phyloP scores from a whole-genome alignment of 2,888 invertebrate genomes.

The Nesidiocoris tenuis region DNA sequence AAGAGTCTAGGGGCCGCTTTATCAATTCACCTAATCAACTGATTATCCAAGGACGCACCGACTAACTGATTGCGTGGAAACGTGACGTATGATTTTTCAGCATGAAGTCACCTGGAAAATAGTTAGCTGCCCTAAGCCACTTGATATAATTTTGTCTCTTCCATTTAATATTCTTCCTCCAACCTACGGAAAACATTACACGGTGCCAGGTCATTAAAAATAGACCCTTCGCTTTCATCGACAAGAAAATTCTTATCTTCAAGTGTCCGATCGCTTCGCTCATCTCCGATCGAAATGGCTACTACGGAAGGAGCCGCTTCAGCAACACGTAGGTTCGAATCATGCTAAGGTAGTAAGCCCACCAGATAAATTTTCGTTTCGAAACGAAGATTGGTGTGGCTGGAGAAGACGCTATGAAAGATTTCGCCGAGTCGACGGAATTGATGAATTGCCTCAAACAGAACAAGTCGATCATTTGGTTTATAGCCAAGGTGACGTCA shows the following conservation, averaged over 20 bases:
- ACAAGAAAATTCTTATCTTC: background rate
- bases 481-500: background rate
- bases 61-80: too few relatives aligned
- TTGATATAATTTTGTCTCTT: too few relatives aligned
- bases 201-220: background rate
- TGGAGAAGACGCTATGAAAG: background rate
- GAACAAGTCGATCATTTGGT: background rate
- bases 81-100: too few relatives aligned
- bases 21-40: too few relatives aligned
- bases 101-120: too few relatives aligned
- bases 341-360: background rate
- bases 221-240: background rate
- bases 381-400: background rate
- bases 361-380: background rate
- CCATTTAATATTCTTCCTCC: too few relatives aligned
- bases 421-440: background rate
- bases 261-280: background rate
- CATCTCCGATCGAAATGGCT: background rate
- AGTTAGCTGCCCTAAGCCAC: too few relatives aligned
- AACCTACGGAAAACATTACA: too few relatives aligned
- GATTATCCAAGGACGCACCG: too few relatives aligned
- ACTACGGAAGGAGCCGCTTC: background rate
- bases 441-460: background rate
- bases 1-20: too few relatives aligned
- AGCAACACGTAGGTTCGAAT: background rate